Evolutionary conservation across 2,888 invertebrate genomes (phyloP).

Genomic region (Lithophane ornitopus): DNA sequence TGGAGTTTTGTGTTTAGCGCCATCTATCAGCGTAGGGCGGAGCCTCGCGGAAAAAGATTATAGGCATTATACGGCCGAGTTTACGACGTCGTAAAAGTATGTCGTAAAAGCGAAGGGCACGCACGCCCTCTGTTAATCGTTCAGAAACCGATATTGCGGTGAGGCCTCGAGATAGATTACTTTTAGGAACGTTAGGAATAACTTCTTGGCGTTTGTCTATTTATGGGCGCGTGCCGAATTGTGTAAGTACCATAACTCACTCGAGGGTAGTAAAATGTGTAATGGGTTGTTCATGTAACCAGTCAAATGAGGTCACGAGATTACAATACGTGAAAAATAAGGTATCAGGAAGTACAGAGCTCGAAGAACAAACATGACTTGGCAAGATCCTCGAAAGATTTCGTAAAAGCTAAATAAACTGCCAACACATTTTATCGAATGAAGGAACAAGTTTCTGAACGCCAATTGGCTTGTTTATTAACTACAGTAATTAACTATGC

Average conservation of each 20-base stretch:
- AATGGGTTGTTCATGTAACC: conserved; percentile 72
- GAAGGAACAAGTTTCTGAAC: conserved; percentile 42
- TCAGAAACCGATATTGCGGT: conserved; percentile 90
- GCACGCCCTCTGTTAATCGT: conserved; percentile 91
- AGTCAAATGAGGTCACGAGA: conserved; percentile 66
- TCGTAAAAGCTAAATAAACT: conserved; percentile 33
- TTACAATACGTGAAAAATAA: conserved; percentile 68
- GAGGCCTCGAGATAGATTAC: conserved; percentile 89
- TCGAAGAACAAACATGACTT: conserved; percentile 55
- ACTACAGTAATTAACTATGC: conserved; percentile 49
- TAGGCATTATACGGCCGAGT: conserved; percentile 87
- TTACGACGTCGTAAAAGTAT: conserved; percentile 90
- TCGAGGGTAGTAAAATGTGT: conserved; percentile 70
- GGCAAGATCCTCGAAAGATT: conserved; percentile 43
- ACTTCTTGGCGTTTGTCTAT: conserved; percentile 88
- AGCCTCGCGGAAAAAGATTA: conserved; percentile 88
- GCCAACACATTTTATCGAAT: conserved; percentile 38
- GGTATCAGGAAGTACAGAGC: conserved; percentile 54
- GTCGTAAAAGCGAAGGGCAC: conserved; percentile 90
- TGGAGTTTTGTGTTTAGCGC: conserved; percentile 86
- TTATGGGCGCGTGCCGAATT: conserved; percentile 83
- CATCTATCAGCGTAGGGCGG: conserved; percentile 81
- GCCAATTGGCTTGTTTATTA: conserved; percentile 45
- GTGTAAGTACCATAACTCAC: conserved; percentile 73
- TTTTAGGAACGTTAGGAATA: conserved; percentile 86